Percentiles rank a stretch among this genome's conserved stretches.
Evolutionary conservation across 2,888 invertebrate species (phyloP).

Genomic region (Ramazzottius varieornatus): DNA sequence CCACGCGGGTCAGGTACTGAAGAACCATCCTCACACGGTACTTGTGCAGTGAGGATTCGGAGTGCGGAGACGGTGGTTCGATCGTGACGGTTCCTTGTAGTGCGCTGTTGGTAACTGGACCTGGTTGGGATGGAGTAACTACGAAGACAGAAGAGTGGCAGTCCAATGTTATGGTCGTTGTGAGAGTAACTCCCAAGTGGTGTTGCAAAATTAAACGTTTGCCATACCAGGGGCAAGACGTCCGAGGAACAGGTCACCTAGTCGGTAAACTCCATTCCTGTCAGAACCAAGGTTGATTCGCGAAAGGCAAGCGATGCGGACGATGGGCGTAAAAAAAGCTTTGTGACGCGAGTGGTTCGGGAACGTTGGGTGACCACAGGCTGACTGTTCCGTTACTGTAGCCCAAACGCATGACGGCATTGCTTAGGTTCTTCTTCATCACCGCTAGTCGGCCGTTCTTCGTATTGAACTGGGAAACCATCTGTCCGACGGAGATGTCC

Average conservation of each 20-base stretch:
- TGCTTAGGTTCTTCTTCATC: constrained; percentile 76
- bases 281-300: too few species aligned
- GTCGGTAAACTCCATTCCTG: too few species aligned
- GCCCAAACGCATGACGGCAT: constrained; percentile 69
- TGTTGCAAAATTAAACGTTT: too few species aligned
- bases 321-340: too few species aligned
- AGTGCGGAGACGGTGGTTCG: constrained; percentile 1
- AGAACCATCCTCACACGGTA: background rate
- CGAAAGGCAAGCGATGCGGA: too few species aligned
- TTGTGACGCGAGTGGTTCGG: constrained; percentile 59
- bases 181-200: too few species aligned
- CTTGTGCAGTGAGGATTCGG: background rate
- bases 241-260: too few species aligned
- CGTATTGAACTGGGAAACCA: constrained; percentile 49
- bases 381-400: constrained; percentile 62
- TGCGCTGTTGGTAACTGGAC: background rate
- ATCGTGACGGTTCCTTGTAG: background rate
- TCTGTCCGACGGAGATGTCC: constrained; percentile 73
- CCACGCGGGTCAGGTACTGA: constrained; percentile 29
- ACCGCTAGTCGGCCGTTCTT: constrained; percentile 45
- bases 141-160: too few species aligned
- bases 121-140: too few species aligned
- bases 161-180: too few species aligned
- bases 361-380: constrained; percentile 72
- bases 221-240: too few species aligned